Percentiles rank a stretch among this genome's conserved stretches.
These are phyloP conservation scores for Megaceryle maxima DNA, from an alignment of 2,113 vertebrate genomes.

Conservation along the genomic window DNA sequence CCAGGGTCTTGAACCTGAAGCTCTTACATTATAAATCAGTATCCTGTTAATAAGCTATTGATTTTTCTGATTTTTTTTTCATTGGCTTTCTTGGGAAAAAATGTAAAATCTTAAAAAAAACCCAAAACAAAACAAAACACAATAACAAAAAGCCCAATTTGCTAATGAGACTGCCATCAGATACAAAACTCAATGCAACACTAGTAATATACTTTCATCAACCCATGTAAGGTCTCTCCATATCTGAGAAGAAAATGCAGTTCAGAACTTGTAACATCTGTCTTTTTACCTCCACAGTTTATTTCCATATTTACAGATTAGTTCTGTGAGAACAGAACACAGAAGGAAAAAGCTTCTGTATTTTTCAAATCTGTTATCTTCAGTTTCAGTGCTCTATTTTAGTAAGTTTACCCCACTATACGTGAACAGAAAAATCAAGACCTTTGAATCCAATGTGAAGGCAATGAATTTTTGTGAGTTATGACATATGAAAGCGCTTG, in stretches of 20 bases:
- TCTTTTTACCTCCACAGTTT: not conserved
- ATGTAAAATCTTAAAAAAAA: not conserved
- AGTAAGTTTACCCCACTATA: not conserved
- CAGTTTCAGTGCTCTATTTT: not conserved
- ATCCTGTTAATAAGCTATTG: not conserved
- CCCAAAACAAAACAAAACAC: no score
- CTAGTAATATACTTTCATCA: not conserved
- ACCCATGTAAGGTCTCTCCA: accelerated
- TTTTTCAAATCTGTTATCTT: not conserved
- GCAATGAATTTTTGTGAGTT: not conserved
- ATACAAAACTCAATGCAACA: not conserved
- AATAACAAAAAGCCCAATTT: not conserved
- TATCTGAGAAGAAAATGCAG: not conserved
- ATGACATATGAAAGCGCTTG: not conserved
- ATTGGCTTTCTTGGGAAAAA: not conserved
- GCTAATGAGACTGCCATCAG: not conserved
- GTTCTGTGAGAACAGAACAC: not conserved
- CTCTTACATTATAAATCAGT: not conserved
- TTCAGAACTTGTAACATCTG: not conserved
- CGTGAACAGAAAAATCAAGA: not conserved
- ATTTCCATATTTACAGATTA: not conserved
- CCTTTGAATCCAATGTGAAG: not conserved
- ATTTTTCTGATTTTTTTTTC: not conserved
- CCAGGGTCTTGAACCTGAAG: not conserved
- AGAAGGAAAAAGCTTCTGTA: not conserved